These are phyloP conservation scores for Leptopilina myrica DNA, from an alignment of 2,888 invertebrate species.

Conservation along the genomic window DNA sequence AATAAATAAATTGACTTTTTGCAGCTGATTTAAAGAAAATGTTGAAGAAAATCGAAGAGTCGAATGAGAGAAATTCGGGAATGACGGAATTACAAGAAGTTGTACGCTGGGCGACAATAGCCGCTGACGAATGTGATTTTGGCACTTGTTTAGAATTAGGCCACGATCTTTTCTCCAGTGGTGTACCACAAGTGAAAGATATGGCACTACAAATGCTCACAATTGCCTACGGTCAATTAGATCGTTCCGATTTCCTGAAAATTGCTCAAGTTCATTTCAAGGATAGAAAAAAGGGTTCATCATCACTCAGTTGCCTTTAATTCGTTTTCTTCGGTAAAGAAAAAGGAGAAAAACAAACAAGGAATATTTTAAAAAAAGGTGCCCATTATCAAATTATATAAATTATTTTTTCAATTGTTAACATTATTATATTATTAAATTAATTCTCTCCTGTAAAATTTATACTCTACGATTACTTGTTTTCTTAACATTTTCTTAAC, in stretches of 20 bases:
- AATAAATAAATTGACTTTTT: slow-evolving; percentile 59
- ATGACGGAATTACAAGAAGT: slow-evolving; percentile 88
- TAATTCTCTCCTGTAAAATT: no score
- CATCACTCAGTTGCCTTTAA: slow-evolving; percentile 77
- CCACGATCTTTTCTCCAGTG: slow-evolving; percentile 89
- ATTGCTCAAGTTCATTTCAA: slow-evolving; percentile 88
- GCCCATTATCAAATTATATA: no score
- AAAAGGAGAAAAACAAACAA: no score
- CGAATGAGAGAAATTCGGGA: slow-evolving; percentile 80
- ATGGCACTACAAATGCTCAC: slow-evolving; percentile 82
- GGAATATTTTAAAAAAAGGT: no score
- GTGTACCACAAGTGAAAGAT: slow-evolving; percentile 83
- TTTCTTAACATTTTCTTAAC: no score
- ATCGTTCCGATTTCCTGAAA: slow-evolving; percentile 84
- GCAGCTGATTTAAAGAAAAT: slow-evolving; percentile 84
- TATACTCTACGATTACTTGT: no score
- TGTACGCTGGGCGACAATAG: slow-evolving; percentile 90
- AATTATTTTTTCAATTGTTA: no score
- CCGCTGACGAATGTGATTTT: slow-evolving; percentile 96
- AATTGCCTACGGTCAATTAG: slow-evolving; percentile 87
- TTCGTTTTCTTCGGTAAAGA: no score
- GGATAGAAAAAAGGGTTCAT: slow-evolving; percentile 80
- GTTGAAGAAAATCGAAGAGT: slow-evolving; percentile 81
- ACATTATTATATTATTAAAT: no score
- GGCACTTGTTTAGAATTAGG: slow-evolving; percentile 95